phyloP scores from a whole-genome alignment of 2,113 vertebrate genomes.

The Athene cunicularia region DNA sequence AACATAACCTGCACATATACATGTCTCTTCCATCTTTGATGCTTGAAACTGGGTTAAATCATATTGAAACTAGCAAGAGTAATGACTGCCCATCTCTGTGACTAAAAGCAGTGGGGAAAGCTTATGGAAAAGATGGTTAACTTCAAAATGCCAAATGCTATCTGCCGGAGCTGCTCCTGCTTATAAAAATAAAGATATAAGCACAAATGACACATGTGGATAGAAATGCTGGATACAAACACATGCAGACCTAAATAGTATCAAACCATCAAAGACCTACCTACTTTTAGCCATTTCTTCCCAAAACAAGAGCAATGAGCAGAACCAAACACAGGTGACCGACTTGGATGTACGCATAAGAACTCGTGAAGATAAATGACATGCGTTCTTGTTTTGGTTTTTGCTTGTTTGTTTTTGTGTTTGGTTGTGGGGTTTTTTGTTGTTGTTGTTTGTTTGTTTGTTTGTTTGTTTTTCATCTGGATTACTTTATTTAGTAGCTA shows the following conservation, averaged over 20 bases:
- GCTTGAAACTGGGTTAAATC: neutral
- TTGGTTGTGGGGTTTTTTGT: too few relatives aligned
- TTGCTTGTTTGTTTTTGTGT: neutral
- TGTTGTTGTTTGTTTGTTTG: neutral
- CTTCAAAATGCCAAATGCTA: neutral
- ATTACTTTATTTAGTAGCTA: neutral
- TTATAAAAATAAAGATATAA: neutral
- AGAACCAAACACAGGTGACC: neutral
- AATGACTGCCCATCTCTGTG: neutral
- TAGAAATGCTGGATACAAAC: neutral
- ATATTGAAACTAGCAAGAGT: neutral
- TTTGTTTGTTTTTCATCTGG: neutral
- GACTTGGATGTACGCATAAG: neutral
- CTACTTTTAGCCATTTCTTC: neutral
- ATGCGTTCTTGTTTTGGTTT: neutral
- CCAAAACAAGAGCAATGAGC: neutral
- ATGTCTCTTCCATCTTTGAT: neutral
- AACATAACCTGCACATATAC: neutral
- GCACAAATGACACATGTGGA: neutral
- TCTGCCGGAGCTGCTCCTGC: neutral
- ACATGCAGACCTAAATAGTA: neutral
- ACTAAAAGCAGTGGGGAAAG: neutral
- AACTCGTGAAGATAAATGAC: neutral
- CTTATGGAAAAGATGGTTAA: neutral
- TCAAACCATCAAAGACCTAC: neutral